Evolutionary conservation across 2,797 vertebrate genomes (phyloP).

Genomic region (Hippocampus kuda): DNA sequence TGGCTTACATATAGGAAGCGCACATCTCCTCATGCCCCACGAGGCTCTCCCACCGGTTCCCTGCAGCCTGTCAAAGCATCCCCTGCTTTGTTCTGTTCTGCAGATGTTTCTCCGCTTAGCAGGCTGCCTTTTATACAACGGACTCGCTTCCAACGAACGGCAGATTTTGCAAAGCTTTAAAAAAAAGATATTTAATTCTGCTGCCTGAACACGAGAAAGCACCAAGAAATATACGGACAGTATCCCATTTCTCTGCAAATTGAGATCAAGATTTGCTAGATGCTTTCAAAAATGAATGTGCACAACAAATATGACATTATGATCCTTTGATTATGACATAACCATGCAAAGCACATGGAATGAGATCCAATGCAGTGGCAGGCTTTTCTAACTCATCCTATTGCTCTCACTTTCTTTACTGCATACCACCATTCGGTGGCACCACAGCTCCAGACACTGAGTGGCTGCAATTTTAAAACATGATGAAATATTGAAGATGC

Average conservation of each 20-base stretch:
- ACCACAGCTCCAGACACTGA: constrained; percentile 31
- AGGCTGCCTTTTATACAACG: neutral
- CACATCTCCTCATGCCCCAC: constrained; percentile 4
- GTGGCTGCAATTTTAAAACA: neutral
- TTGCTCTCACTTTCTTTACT: neutral
- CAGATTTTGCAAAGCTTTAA: neutral
- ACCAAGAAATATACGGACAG: neutral
- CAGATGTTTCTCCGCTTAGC: constrained; percentile 14
- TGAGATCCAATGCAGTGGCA: neutral
- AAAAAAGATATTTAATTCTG: neutral
- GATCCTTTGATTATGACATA: neutral
- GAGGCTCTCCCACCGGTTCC: constrained; percentile 10
- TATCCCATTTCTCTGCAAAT: neutral
- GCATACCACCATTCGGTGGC: constrained; percentile 34
- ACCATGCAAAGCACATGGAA: neutral
- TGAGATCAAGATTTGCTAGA: neutral
- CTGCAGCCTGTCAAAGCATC: constrained; percentile 8
- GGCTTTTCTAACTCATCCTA: neutral
- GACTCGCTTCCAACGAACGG: neutral
- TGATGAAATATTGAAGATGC: neutral
- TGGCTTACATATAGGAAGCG: neutral
- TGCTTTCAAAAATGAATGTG: neutral
- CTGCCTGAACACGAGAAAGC: neutral
- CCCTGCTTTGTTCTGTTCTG: constrained; percentile 9
- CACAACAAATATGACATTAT: neutral